Conservation (phyloP, 2,113 vertebrate species). For the Pyrgilauda ruficollis region DNA sequence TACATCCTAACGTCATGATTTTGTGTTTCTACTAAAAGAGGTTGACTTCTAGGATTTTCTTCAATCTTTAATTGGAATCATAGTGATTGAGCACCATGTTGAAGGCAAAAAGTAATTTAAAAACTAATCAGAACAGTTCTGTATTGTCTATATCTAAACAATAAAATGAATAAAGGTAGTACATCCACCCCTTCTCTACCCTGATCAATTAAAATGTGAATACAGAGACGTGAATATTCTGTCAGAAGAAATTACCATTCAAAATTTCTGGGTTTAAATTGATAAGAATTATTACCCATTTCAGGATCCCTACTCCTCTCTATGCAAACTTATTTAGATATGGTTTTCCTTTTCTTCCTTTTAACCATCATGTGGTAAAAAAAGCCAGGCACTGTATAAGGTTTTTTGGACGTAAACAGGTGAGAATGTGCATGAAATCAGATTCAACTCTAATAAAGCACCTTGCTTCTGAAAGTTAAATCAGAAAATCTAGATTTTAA, state of each 20-base stretch:
- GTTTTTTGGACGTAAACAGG: not conserved
- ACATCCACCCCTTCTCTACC: not conserved
- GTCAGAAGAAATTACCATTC: not conserved
- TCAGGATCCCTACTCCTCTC: not conserved
- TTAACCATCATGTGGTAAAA: not conserved
- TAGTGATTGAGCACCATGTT: not conserved
- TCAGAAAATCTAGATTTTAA: not conserved
- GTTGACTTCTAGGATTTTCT: not conserved
- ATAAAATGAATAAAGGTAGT: not conserved
- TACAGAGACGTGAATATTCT: not conserved
- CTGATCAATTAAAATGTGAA: not conserved
- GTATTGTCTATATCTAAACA: not conserved
- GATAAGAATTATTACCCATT: not conserved
- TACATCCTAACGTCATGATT: not conserved
- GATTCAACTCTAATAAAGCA: not conserved
- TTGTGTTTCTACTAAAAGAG: not conserved
- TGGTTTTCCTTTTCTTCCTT: not conserved
- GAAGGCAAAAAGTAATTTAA: not conserved
- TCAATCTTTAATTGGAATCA: not conserved
- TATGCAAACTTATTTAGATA: not conserved
- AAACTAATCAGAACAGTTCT: not conserved
- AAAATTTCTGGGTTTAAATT: not conserved
- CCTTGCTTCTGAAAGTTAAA: not conserved
- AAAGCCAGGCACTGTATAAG: not conserved
- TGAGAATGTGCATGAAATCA: not conserved